Conservation (phyloP, 2,113 vertebrate species). For the Eleginops maclovinus region DNA sequence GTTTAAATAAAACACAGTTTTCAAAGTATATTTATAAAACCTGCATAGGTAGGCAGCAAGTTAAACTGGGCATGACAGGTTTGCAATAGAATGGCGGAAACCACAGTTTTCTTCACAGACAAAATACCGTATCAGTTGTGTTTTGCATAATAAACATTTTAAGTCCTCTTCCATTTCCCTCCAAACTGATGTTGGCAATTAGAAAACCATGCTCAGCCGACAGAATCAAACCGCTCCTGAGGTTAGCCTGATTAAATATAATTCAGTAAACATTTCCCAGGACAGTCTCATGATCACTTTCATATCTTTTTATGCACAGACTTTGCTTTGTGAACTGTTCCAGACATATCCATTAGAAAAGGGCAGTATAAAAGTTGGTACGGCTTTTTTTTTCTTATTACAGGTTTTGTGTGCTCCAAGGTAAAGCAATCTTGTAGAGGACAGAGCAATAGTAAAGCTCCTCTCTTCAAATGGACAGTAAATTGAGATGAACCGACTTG, state of each 20-base stretch:
- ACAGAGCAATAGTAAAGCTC: constrained; percentile 16
- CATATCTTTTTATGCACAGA: background rate
- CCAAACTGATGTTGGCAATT: background rate
- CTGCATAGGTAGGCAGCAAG: too few relatives aligned
- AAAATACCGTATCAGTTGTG: background rate
- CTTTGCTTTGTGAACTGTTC: constrained; percentile 1
- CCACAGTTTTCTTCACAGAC: background rate
- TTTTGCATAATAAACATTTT: background rate
- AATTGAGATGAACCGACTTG: constrained; percentile 59
- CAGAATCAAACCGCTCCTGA: background rate
- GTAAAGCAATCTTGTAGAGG: constrained; percentile 29
- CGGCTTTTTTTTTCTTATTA: constrained; percentile 19
- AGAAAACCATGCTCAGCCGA: background rate
- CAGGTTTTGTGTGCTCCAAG: constrained; percentile 20
- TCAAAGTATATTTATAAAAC: too few relatives aligned
- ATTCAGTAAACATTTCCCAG: constrained; percentile 5
- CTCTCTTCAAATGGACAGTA: constrained; percentile 30
- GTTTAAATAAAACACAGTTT: too few relatives aligned
- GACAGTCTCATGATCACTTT: background rate
- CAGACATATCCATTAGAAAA: background rate
- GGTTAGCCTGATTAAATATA: constrained; percentile 11
- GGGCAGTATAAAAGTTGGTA: background rate
- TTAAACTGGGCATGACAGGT: too few relatives aligned
- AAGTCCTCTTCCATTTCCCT: background rate
- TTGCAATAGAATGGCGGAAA: too few relatives aligned